These are phyloP conservation scores for Tetragnatha montana DNA, from an alignment of 2,888 invertebrate species.

Conservation along the genomic window DNA sequence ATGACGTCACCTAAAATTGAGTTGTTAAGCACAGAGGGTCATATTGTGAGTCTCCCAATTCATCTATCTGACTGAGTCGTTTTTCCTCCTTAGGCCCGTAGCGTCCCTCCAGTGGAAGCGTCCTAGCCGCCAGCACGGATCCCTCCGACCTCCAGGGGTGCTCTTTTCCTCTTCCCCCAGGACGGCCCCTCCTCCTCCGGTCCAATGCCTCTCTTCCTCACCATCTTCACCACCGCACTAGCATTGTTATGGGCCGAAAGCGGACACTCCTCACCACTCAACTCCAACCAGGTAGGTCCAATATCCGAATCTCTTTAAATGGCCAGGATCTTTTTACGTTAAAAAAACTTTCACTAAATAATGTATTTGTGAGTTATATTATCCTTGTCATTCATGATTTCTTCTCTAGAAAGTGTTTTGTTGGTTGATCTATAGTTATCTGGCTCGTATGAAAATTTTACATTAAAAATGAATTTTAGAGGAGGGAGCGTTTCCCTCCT, in stretches of 20 bases:
- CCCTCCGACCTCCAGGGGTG: slow-evolving; percentile 47
- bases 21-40: too few species aligned
- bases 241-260: slow-evolving; percentile 59
- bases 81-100: slow-evolving; percentile 29
- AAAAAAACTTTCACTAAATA: too few species aligned
- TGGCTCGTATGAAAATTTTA: too few species aligned
- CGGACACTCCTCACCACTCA: slow-evolving; percentile 53
- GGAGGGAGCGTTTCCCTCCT: too few species aligned
- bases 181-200: slow-evolving; percentile 24
- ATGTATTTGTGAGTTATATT: too few species aligned
- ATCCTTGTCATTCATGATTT: too few species aligned
- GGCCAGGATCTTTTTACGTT: too few species aligned
- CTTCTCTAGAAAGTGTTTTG: too few species aligned
- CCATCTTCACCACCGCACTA: slow-evolving; percentile 55
- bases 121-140: slow-evolving; percentile 63
- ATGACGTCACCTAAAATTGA: too few species aligned
- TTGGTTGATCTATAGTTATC: too few species aligned
- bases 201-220: slow-evolving; percentile 62
- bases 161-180: slow-evolving; percentile 27
- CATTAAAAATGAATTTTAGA: too few species aligned
- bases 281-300: slow-evolving; percentile 47
- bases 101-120: background rate
- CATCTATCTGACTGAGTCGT: background rate
- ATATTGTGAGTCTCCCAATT: background rate
- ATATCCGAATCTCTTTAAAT: too few species aligned